These are phyloP conservation scores for Erebia ligea DNA, from an alignment of 2,888 invertebrate species.

Conservation along the genomic window DNA sequence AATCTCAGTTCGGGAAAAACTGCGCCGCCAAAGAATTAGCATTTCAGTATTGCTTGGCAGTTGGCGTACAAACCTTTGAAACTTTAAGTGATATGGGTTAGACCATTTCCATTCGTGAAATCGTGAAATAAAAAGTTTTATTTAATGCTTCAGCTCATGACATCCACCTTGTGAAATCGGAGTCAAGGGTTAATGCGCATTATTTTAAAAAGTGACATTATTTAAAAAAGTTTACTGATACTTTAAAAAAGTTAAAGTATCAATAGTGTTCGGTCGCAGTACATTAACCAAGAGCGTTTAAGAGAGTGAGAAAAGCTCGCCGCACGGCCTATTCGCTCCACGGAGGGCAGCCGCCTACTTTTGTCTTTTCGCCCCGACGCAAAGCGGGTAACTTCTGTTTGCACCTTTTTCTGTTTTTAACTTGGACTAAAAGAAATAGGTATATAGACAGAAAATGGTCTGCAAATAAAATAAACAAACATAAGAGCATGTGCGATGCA, in stretches of 20 bases:
- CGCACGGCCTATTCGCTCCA: constrained; percentile 79
- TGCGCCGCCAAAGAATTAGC: too few relatives aligned
- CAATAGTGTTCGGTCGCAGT: constrained; percentile 49
- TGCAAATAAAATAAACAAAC: neutral
- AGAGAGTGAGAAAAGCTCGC: constrained; percentile 81
- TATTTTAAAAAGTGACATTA: neutral
- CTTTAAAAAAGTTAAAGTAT: constrained; percentile 49
- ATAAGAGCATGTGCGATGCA: too few relatives aligned
- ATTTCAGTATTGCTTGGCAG: too few relatives aligned
- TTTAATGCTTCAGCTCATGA: too few relatives aligned
- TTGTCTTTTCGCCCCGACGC: constrained; percentile 55
- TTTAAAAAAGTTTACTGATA: neutral
- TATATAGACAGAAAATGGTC: neutral
- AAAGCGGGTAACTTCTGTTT: constrained; percentile 53
- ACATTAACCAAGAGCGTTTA: constrained; percentile 65
- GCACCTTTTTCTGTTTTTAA: constrained; percentile 39
- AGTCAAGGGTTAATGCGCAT: too few relatives aligned
- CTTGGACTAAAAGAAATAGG: neutral
- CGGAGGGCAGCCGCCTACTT: constrained; percentile 71
- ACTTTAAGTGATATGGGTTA: too few relatives aligned
- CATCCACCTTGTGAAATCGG: too few relatives aligned
- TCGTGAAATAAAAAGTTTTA: too few relatives aligned
- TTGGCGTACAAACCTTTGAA: too few relatives aligned
- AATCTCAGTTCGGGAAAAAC: too few relatives aligned
- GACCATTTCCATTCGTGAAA: too few relatives aligned